These are phyloP conservation scores for Argynnis bischoffii DNA, from an alignment of 2,888 invertebrate genomes.

Conservation along the genomic window DNA sequence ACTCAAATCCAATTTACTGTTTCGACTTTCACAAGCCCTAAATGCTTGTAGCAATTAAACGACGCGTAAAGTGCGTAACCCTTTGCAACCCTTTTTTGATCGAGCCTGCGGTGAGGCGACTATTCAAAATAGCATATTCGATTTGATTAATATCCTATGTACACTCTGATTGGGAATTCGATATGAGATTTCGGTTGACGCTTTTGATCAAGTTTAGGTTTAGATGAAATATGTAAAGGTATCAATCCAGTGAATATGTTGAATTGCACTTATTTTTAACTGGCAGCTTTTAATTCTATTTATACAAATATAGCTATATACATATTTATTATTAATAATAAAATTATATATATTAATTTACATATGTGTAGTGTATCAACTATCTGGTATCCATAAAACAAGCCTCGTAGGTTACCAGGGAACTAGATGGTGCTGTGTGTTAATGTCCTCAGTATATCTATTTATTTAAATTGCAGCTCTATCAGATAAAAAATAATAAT, in stretches of 20 bases:
- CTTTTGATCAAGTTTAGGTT: conserved; percentile 12
- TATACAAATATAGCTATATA: no score
- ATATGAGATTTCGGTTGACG: conserved; percentile 8
- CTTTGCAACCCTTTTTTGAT: conserved; percentile 57
- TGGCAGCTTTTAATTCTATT: no score
- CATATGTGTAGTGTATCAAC: no score
- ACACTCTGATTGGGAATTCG: conserved; percentile 15
- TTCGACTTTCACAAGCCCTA: conserved; percentile 70
- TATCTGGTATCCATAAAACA: no score
- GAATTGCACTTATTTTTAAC: no score
- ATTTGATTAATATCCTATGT: conserved; percentile 38
- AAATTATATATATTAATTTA: no score
- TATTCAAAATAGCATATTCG: conserved; percentile 35
- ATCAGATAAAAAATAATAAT: no score
- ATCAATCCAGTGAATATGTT: not conserved
- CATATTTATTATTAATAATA: no score
- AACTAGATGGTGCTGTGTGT: no score
- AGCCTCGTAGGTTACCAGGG: no score
- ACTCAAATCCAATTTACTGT: conserved; percentile 76
- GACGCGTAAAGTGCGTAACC: conserved; percentile 73
- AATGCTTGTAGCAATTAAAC: conserved; percentile 76
- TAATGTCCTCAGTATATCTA: no score
- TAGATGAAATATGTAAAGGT: conserved; percentile 9
- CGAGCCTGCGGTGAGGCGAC: conserved; percentile 39
- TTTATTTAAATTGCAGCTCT: no score